These are phyloP conservation scores for Lacanobia oleracea DNA, from an alignment of 2,888 invertebrate genomes.

Conservation along the genomic window DNA sequence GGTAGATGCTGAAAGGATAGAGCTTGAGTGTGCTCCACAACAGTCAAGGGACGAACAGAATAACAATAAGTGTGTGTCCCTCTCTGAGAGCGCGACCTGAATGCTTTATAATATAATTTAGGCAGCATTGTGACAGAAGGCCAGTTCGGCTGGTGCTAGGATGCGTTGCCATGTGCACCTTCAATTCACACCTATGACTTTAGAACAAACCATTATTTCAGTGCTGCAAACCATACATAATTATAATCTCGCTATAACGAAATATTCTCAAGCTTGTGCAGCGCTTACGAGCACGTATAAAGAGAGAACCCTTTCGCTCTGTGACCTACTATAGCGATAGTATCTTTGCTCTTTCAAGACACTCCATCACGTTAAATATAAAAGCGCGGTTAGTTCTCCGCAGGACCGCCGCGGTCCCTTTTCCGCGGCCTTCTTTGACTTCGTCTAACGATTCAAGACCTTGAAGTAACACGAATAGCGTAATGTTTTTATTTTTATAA, in stretches of 20 bases:
- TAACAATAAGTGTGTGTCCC: conserved; percentile 59
- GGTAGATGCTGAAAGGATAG: conserved; percentile 22
- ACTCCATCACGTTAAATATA: conserved; percentile 23
- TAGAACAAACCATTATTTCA: conserved; percentile 5
- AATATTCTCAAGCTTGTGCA: conserved; percentile 1
- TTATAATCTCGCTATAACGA: conserved; percentile 8
- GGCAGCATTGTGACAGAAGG: conserved; percentile 32
- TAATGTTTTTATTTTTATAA: conserved; percentile 58
- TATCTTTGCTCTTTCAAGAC: conserved; percentile 26
- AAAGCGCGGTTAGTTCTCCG: conserved; percentile 22
- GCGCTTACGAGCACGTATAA: conserved; percentile 3
- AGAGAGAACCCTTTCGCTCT: conserved; percentile 8
- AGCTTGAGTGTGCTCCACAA: conserved; percentile 38
- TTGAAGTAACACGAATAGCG: conserved; percentile 40
- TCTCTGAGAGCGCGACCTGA: conserved; percentile 41
- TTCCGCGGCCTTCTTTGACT: conserved; percentile 42
- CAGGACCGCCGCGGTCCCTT: conserved; percentile 1
- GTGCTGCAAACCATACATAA: neutral
- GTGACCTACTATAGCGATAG: conserved; percentile 6
- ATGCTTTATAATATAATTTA: conserved; percentile 56
- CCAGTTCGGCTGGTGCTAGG: neutral
- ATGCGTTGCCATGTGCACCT: conserved; percentile 14
- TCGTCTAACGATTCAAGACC: conserved; percentile 42
- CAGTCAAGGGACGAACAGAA: conserved; percentile 56
- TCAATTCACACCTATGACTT: neutral